Evolutionary conservation across 2,797 vertebrate genomes (phyloP).

Genomic region (Brachymystax lenok): DNA sequence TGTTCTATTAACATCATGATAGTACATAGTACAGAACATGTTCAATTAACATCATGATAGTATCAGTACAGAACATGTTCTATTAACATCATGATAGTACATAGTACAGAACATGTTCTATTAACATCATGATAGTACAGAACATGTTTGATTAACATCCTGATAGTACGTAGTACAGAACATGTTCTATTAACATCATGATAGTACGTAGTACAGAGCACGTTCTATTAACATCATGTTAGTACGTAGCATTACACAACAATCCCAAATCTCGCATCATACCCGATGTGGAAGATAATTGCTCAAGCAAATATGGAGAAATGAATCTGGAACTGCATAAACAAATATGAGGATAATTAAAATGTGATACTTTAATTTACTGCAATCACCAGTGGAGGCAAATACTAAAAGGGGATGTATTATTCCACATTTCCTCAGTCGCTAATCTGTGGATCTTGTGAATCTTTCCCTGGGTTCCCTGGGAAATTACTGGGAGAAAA

Average conservation of each 20-base stretch:
- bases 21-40: too few species aligned
- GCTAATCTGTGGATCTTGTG: neutral
- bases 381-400: neutral
- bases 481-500: neutral
- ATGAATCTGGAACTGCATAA: neutral
- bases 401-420: neutral
- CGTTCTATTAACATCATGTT: too few species aligned
- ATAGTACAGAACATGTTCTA: too few species aligned
- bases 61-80: too few species aligned
- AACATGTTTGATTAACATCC: neutral
- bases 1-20: too few species aligned
- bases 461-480: neutral
- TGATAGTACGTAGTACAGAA: too few species aligned
- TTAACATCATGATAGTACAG: too few species aligned
- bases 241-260: neutral
- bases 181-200: too few species aligned
- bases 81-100: too few species aligned
- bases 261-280: neutral
- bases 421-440: neutral
- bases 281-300: neutral
- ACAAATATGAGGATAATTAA: constrained; percentile 31
- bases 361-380: neutral
- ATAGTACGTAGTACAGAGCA: too few species aligned
- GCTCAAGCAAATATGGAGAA: neutral
- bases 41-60: too few species aligned